Conservation (phyloP, 2,113 vertebrate genomes). For the Ciconia stormi region DNA sequence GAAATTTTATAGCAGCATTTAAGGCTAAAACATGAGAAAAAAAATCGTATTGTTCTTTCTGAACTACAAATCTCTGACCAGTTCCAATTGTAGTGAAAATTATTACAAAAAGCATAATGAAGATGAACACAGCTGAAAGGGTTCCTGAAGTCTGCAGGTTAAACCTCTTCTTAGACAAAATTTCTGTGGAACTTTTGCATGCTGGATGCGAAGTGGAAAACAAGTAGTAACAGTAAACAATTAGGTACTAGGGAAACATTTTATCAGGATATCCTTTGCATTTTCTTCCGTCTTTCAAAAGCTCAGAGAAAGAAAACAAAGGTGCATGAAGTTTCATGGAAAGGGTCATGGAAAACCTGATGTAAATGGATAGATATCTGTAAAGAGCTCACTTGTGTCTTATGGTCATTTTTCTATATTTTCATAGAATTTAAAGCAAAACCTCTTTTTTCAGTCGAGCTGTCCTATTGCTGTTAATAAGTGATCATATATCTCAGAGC, state of each 20-base stretch:
- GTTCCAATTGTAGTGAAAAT: not conserved
- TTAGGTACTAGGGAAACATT: not conserved
- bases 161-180: not conserved
- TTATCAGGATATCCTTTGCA: not conserved
- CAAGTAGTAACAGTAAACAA: not conserved
- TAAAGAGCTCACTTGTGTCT: not conserved
- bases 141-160: not conserved
- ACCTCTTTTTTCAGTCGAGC: not conserved
- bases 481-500: not conserved
- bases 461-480: not conserved
- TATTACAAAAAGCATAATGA: not conserved
- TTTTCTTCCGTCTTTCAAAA: not conserved
- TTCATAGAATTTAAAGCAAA: not conserved
- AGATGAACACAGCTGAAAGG: not conserved
- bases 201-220: not conserved
- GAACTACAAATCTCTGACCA: not conserved
- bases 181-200: not conserved
- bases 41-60: not conserved
- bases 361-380: not conserved
- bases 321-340: not conserved
- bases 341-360: not conserved
- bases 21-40: not conserved
- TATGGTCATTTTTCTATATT: not conserved
- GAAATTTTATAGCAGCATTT: not conserved
- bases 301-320: not conserved